Evolutionary conservation across 1,140 invertebrate species (phyloP), one percentile per base, ranked within the genome.

Genomic region (Sipha flava): DNA sequence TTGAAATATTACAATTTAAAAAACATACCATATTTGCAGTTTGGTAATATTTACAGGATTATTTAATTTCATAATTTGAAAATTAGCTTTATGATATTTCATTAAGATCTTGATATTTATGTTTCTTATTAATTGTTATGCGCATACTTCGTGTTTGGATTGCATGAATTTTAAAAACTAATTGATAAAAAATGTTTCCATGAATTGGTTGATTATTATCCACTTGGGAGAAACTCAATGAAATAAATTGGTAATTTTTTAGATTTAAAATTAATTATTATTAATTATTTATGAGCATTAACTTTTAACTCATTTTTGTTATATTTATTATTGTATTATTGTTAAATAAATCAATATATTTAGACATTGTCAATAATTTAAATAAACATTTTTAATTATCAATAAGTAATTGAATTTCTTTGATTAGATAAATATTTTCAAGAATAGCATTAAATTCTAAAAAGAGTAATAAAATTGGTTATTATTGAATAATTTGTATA

Each of bases 101-200:
- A 40, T 21, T 66, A 66, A n/a, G 40, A 10, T 29, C 12, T 40
- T n/a, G 3, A 70, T 54, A 49, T 23, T 75, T 37, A 34, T 54
- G 37, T 43, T 59, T 43, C 59, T 77, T 73, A 77, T 57, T 77
- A 77, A 57, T 77, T 77, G 16, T 57, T 40, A 57, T 54, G 73
- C 52, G 3, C 49, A 77, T 77, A 77, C 73, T 59, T 77, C 70
- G 73, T 77, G 73, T 77, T 77, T 77, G 73, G 73, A 77, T 59
- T 77, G 73, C 73, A 77, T 59, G 70, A 52, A 12, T 54, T 72
- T 49, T 72, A 31, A 0, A 26, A n/a, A 26, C 45, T 45, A 45
- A 45, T 70, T 45, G 14, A 16, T 29, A 26, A 7, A 43, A 26
- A 26, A 29, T 21, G n/a, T 10, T 45, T n/a, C 16, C 34, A 66